phyloP scores from a whole-genome alignment of 2,888 invertebrate species.

The Agriopis marginaria region DNA sequence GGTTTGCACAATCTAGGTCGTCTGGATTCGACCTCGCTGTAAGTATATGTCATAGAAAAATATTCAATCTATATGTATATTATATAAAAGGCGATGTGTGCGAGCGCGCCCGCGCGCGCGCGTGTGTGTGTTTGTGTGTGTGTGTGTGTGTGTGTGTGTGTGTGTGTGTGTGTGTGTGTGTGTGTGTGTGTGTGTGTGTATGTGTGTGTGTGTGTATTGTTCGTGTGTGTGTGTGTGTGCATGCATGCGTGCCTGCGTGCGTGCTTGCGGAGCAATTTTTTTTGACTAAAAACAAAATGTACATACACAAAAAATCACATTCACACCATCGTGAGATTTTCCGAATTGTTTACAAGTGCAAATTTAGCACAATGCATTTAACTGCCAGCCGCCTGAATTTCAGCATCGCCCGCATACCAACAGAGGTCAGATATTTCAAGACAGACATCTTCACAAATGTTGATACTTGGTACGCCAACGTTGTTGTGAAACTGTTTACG shows the following conservation, averaged over 20 bases:
- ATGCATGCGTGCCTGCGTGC: too few relatives aligned
- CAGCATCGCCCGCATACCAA: conserved; percentile 14
- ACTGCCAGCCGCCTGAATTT: conserved; percentile 8
- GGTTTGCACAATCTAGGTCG: conserved; percentile 53
- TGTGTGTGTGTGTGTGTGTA: too few relatives aligned
- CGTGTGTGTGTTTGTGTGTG: too few relatives aligned
- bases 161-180: too few relatives aligned
- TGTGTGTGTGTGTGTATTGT: too few relatives aligned
- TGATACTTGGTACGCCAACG: conserved; percentile 17
- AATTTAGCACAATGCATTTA: conserved; percentile 21
- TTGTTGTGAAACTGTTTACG: conserved; percentile 36
- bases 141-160: too few relatives aligned
- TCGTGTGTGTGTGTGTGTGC: too few relatives aligned
- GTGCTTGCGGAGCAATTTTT: too few relatives aligned
- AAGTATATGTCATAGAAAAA: background rate
- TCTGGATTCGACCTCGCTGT: conserved; percentile 18
- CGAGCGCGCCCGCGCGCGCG: too few relatives aligned
- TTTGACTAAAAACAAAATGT: background rate
- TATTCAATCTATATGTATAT: background rate
- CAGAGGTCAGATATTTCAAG: conserved; percentile 37
- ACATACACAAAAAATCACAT: too few relatives aligned
- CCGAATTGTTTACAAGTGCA: conserved; percentile 4
- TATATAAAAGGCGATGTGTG: too few relatives aligned
- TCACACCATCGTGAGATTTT: background rate
- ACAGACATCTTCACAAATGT: conserved; percentile 13